A percentile compares a stretch with the other conserved stretches of the same genome.
Conservation (phyloP, 2,888 invertebrate genomes). For the Macrophya annulata region DNA sequence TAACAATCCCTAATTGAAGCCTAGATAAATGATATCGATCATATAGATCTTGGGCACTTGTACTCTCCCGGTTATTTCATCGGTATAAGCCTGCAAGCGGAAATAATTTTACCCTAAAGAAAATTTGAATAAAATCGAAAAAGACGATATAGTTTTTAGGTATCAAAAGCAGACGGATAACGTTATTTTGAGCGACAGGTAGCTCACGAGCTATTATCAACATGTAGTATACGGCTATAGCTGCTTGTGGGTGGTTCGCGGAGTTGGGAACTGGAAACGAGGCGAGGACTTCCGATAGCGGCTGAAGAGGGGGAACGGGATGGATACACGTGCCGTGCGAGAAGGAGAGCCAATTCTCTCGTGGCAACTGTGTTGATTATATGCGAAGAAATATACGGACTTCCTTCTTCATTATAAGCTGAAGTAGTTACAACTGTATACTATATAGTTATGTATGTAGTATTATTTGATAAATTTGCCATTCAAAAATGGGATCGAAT, state of each 20-base stretch:
- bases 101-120: background rate
- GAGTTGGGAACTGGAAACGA: constrained; percentile 34
- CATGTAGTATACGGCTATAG: constrained; percentile 23
- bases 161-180: constrained; percentile 1
- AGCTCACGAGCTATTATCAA: constrained; percentile 47
- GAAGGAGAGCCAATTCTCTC: constrained; percentile 39
- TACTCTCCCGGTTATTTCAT: background rate
- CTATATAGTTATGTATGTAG: background rate
- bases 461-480: background rate
- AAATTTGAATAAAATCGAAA: background rate
- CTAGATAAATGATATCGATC: background rate
- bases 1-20: background rate
- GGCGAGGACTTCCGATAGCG: constrained; percentile 50
- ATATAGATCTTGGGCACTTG: constrained; percentile 1
- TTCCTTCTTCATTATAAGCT: constrained; percentile 7
- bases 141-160: background rate
- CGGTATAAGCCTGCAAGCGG: background rate
- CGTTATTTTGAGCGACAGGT: constrained; percentile 49
- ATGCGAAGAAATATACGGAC: background rate
- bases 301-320: background rate
- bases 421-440: background rate
- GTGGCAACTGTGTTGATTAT: constrained; percentile 13
- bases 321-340: constrained; percentile 50
- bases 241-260: constrained; percentile 29
- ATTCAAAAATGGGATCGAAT: background rate